phyloP scores from a whole-genome alignment of 1,140 invertebrate genomes.

The Cataglyphis hispanica region DNA sequence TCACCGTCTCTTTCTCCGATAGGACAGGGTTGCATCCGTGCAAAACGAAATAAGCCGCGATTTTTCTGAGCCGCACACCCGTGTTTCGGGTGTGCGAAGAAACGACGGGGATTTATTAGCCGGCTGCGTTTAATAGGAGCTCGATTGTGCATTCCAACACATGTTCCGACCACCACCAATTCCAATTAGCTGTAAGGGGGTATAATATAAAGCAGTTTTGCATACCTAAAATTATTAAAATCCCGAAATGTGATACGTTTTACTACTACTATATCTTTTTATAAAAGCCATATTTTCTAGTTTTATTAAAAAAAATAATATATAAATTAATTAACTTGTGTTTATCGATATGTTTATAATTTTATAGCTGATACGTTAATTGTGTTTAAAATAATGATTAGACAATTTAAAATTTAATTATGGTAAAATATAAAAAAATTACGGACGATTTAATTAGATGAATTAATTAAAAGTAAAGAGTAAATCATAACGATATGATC shows the following conservation, averaged over 20 bases:
- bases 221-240: constrained; percentile 12
- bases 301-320: neutral
- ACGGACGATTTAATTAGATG: neutral
- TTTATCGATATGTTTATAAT: neutral
- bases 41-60: constrained; percentile 62
- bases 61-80: constrained; percentile 54
- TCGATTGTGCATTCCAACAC: constrained; percentile 33
- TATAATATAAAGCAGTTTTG: constrained; percentile 27
- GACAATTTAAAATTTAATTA: neutral
- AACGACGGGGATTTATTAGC: constrained; percentile 45
- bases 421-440: constrained; percentile 1
- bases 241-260: neutral
- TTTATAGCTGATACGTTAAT: no score
- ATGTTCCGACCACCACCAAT: constrained; percentile 13
- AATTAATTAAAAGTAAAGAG: neutral
- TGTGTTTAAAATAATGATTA: neutral
- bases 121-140: constrained; percentile 43
- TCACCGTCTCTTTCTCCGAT: constrained; percentile 56
- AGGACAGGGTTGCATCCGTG: constrained; percentile 55
- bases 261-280: neutral
- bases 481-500: neutral
- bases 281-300: constrained; percentile 2
- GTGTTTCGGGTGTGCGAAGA: constrained; percentile 49
- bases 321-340: constrained; percentile 11
- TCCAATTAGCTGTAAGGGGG: constrained; percentile 42